A percentile compares a stretch with the other conserved stretches of the same genome.
phyloP scores from a whole-genome alignment of 2,888 invertebrate genomes.

The Mythimna vitellina region DNA sequence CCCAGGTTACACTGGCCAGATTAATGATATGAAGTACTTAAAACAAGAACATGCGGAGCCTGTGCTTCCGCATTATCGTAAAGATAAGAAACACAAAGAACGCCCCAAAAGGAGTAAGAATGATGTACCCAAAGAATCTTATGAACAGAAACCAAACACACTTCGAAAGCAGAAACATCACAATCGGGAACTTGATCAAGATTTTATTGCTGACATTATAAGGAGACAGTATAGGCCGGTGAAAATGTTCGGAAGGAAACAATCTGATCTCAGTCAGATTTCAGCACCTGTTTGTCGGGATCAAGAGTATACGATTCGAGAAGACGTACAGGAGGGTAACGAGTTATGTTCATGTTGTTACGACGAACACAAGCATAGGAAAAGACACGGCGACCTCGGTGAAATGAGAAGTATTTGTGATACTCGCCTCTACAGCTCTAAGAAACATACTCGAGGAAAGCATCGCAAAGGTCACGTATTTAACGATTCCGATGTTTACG shows the following conservation, averaged over 20 bases:
- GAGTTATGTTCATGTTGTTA: conserved; percentile 81
- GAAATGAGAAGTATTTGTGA: conserved; percentile 82
- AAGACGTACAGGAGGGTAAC: conserved; percentile 71
- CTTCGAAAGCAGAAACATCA: conserved; percentile 64
- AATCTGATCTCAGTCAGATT: conserved; percentile 82
- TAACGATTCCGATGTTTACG: conserved; percentile 81
- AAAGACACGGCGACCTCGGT: conserved; percentile 67
- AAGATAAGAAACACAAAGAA: conserved; percentile 63
- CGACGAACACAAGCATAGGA: conserved; percentile 60
- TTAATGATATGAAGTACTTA: conserved; percentile 59
- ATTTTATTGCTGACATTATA: conserved; percentile 84
- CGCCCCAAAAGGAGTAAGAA: conserved; percentile 46
- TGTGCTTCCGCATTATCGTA: conserved; percentile 38
- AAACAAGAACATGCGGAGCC: conserved; percentile 58
- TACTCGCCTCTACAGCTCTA: conserved; percentile 78
- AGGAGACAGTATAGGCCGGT: conserved; percentile 82
- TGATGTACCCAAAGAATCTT: conserved; percentile 52
- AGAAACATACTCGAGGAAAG: conserved; percentile 68
- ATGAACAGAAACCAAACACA: conserved; percentile 62
- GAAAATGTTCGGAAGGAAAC: conserved; percentile 77
- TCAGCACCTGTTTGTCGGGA: conserved; percentile 85
- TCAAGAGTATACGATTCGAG: conserved; percentile 72
- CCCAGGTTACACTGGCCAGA: conserved; percentile 52
- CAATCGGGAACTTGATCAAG: conserved; percentile 73
- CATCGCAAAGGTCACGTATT: conserved; percentile 68